Evolutionary conservation across 2,113 vertebrate species (phyloP).

Genomic region (Colaptes auratus): DNA sequence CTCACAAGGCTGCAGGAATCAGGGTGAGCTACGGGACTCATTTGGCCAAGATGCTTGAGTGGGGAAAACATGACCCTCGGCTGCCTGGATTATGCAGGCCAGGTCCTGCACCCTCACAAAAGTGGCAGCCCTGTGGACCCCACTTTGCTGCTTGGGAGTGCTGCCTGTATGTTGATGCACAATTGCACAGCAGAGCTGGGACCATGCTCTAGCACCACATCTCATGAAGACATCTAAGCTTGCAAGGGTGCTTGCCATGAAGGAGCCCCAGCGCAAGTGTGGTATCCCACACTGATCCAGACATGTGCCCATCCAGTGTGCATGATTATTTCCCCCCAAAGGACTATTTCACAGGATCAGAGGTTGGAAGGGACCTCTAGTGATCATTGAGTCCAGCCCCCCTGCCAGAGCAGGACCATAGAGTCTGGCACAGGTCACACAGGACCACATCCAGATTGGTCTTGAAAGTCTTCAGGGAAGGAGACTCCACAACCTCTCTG

Average conservation of each 20-base stretch:
- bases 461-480: too few relatives aligned
- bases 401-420: too few relatives aligned
- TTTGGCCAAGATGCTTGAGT: not conserved
- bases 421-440: too few relatives aligned
- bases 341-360: too few relatives aligned
- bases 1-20: not conserved
- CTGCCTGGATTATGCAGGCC: not conserved
- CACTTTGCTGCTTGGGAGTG: rapidly evolving
- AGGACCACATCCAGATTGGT: too few relatives aligned
- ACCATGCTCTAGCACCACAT: rapidly evolving
- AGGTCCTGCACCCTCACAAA: not conserved
- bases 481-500: too few relatives aligned
- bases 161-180: rapidly evolving
- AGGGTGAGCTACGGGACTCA: not conserved
- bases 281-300: not conserved
- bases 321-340: not conserved
- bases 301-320: not conserved
- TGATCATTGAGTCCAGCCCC: too few relatives aligned
- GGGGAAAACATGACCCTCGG: not conserved
- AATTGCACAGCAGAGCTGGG: rapidly evolving
- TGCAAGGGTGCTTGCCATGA: not conserved
- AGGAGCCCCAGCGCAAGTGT: rapidly evolving
- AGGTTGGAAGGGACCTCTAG: too few relatives aligned
- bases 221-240: not conserved
- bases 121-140: not conserved